These are phyloP conservation scores for Propithecus perrieri DNA, from an alignment of 2,797 vertebrate genomes.

Conservation along the genomic window DNA sequence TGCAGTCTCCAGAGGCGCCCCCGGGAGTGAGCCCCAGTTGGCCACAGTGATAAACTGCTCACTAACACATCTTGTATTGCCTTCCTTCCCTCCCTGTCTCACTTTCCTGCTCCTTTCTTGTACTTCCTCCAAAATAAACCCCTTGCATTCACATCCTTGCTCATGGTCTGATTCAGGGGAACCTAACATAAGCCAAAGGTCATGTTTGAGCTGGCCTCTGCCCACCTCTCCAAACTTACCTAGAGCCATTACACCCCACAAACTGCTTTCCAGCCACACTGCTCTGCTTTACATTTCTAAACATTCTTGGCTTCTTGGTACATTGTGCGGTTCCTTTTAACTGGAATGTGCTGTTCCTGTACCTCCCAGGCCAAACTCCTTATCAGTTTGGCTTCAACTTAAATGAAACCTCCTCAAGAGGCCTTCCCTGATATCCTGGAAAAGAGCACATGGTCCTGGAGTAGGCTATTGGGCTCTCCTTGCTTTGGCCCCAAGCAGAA, in stretches of 20 bases:
- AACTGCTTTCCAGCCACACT: neutral
- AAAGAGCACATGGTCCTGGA: neutral
- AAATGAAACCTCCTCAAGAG: neutral
- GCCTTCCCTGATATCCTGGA: neutral
- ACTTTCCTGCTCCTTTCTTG: neutral
- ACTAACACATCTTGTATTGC: neutral
- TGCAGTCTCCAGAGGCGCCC: too few species aligned
- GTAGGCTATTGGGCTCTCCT: neutral
- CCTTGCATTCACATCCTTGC: neutral
- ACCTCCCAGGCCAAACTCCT: neutral
- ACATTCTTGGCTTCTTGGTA: neutral
- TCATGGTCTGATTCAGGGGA: neutral
- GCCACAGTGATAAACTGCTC: neutral
- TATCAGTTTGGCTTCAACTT: neutral
- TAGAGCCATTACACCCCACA: neutral
- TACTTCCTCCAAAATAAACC: neutral
- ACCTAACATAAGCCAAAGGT: neutral
- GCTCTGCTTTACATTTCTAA: neutral
- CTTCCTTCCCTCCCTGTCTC: neutral
- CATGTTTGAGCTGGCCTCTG: neutral
- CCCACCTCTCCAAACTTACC: neutral
- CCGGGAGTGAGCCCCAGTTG: neutral
- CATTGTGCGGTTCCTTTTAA: neutral
- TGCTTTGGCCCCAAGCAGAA: neutral
- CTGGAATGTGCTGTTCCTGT: neutral